A percentile compares a stretch with the other conserved stretches of the same genome.
These are phyloP conservation scores for Poecile montanus DNA, from an alignment of 2,797 vertebrate species.

Conservation along the genomic window DNA sequence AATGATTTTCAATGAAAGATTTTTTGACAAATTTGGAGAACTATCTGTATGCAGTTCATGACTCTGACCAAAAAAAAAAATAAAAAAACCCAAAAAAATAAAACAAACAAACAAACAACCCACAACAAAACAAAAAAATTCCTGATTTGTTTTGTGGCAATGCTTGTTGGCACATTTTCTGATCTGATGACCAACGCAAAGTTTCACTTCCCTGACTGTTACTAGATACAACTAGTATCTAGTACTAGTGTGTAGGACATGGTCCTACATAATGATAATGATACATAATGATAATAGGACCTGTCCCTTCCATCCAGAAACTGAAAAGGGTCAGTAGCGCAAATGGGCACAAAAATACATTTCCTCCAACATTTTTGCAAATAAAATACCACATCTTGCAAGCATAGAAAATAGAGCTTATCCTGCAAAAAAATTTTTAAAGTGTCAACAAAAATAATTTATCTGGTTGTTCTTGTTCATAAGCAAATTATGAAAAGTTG, in stretches of 20 bases:
- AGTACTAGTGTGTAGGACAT: background rate
- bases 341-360: background rate
- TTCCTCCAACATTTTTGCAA: background rate
- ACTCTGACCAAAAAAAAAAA: background rate
- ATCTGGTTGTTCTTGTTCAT: background rate
- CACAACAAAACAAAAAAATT: too few species aligned
- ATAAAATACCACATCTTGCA: background rate
- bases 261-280: too few species aligned
- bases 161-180: background rate
- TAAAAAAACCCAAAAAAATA: too few species aligned
- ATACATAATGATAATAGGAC: too few species aligned
- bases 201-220: background rate
- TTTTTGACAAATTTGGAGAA: background rate
- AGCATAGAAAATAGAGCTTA: background rate
- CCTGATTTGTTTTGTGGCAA: background rate
- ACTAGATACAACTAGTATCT: background rate
- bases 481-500: background rate
- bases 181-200: background rate
- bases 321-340: background rate
- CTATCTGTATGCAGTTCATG: background rate
- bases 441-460: background rate
- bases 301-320: background rate
- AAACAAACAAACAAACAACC: too few species aligned
- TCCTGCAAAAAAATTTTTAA: background rate
- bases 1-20: background rate